A percentile compares a stretch with the other conserved stretches of the same genome.
These are phyloP conservation scores for Rotaria socialis DNA, from an alignment of 2,888 invertebrate genomes.

Conservation along the genomic window DNA sequence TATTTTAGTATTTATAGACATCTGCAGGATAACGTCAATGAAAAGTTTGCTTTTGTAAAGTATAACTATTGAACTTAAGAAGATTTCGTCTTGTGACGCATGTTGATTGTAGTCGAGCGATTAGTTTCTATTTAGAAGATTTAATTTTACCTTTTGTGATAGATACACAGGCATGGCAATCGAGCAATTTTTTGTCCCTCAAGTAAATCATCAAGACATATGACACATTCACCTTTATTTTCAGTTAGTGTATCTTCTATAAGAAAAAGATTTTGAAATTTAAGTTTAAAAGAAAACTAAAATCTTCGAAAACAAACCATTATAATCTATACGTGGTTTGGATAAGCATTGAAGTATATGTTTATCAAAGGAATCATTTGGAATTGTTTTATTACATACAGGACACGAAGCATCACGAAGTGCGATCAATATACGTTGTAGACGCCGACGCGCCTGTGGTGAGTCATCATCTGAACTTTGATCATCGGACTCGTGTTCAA, in stretches of 20 bases:
- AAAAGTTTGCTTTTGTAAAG: too few species aligned
- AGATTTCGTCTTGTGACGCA: too few species aligned
- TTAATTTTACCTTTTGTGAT: slow-evolving; percentile 81
- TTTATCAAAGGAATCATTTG: slow-evolving; percentile 97
- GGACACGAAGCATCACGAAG: slow-evolving; percentile 81
- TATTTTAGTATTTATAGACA: too few species aligned
- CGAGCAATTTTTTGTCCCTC: slow-evolving; percentile 94
- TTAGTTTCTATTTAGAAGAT: neutral
- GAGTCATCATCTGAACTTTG: slow-evolving; percentile 28
- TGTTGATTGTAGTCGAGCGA: too few species aligned
- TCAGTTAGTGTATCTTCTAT: slow-evolving; percentile 86
- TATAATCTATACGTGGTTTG: slow-evolving; percentile 94
- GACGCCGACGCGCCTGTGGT: neutral
- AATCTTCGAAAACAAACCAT: slow-evolving; percentile 68
- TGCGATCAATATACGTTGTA: slow-evolving; percentile 15
- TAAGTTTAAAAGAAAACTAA: too few species aligned
- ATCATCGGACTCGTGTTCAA: neutral
- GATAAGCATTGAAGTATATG: slow-evolving; percentile 99
- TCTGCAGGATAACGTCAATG: too few species aligned
- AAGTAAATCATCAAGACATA: slow-evolving; percentile 91
- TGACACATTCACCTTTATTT: slow-evolving; percentile 86
- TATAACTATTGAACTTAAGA: too few species aligned
- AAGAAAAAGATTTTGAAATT: neutral
- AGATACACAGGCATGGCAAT: slow-evolving; percentile 97
- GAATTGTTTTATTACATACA: slow-evolving; percentile 93